These are phyloP conservation scores for Brachyalestes nurse DNA, from an alignment of 2,797 vertebrate species.

Conservation along the genomic window DNA sequence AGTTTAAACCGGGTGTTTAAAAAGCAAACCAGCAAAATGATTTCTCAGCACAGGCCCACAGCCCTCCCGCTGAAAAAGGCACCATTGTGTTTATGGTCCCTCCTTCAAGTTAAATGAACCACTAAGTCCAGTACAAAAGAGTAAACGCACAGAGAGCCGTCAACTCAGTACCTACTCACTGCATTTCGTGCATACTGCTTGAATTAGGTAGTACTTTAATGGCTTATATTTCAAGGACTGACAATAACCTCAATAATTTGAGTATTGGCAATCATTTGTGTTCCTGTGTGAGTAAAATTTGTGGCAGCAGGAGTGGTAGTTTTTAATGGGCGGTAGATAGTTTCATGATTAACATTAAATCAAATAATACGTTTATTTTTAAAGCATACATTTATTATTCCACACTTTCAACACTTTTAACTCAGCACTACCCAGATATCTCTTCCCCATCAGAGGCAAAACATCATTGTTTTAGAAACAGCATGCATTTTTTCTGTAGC, in stretches of 20 bases:
- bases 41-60: constrained; percentile 33
- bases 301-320: neutral
- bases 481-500: too few relatives aligned
- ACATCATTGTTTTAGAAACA: neutral
- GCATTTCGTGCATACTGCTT: neutral
- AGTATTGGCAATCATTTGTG: neutral
- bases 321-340: neutral
- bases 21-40: constrained; percentile 48
- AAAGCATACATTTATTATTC: neutral
- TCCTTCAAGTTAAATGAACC: constrained; percentile 58
- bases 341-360: too few relatives aligned
- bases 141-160: neutral
- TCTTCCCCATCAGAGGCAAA: neutral
- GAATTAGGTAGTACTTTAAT: neutral
- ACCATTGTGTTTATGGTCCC: constrained; percentile 57
- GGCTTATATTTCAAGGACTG: too few relatives aligned
- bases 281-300: neutral
- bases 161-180: neutral
- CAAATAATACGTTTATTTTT: neutral
- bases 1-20: constrained; percentile 12
- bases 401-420: neutral
- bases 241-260: neutral
- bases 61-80: constrained; percentile 50
- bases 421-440: neutral
- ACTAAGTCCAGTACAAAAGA: constrained; percentile 40